Conservation (phyloP, 2,797 vertebrate species). For the Platalea minor region DNA sequence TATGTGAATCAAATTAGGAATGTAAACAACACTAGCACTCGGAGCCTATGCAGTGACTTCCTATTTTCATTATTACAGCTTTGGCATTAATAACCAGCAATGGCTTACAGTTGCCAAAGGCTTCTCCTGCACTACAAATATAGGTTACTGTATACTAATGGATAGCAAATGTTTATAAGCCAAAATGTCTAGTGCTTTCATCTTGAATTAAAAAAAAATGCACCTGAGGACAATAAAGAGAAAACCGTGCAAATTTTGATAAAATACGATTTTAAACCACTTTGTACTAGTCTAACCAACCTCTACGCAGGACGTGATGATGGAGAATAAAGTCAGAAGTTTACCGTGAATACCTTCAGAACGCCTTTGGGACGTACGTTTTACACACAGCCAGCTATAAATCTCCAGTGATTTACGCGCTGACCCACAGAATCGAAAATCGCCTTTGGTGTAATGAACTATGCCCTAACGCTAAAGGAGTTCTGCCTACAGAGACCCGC, state of each 20-base stretch:
- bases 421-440: background rate
- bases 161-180: background rate
- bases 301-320: accelerated
- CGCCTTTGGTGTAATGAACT: background rate
- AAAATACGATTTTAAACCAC: background rate
- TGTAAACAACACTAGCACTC: conserved; percentile 24
- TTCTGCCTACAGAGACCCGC: background rate
- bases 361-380: background rate
- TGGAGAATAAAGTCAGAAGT: background rate
- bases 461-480: background rate
- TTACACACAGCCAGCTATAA: background rate
- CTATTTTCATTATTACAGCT: conserved; percentile 34
- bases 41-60: background rate
- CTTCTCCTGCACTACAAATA: background rate
- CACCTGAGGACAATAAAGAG: background rate
- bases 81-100: conserved; percentile 45
- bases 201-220: background rate
- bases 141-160: background rate
- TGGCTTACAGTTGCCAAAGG: conserved; percentile 26
- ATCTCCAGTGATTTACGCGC: background rate
- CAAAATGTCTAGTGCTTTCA: background rate
- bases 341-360: background rate
- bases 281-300: background rate
- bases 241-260: background rate
- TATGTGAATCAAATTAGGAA: conserved; percentile 37